Conservation (phyloP, 30 jellyfish, hydroid and myxozoan genomes). For the Pseudorhiza aurosa region DNA sequence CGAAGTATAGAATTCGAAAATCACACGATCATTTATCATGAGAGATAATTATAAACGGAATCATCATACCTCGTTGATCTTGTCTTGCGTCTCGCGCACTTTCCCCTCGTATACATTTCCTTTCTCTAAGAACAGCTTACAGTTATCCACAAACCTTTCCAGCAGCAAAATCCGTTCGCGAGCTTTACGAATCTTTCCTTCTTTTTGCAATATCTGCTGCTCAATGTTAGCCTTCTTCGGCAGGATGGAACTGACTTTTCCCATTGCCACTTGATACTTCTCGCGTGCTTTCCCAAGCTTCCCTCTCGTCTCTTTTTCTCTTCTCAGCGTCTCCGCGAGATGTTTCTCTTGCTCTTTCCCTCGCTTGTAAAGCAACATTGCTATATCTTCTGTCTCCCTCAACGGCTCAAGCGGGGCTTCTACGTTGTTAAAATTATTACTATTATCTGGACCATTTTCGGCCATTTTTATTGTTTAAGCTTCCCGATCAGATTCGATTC, state of each 20-base stretch:
- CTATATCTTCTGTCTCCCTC: conserved; percentile 65
- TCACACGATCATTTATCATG: too few species aligned
- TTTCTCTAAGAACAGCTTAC: conserved; percentile 37
- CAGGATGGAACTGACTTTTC: conserved; percentile 29
- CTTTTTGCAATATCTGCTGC: conserved; percentile 10
- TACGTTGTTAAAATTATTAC: too few species aligned
- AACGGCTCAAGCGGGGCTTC: conserved; percentile 27
- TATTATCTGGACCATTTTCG: not conserved
- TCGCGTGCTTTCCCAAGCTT: conserved; percentile 34
- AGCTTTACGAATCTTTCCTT: conserved; percentile 31
- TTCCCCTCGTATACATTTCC: conserved; percentile 57
- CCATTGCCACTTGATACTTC: conserved; percentile 25
- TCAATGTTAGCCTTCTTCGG: conserved; percentile 36
- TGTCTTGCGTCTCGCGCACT: conserved; percentile 51
- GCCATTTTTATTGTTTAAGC: not conserved
- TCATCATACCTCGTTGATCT: conserved; percentile 35
- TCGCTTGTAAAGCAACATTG: conserved; percentile 50
- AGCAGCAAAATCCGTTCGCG: conserved; percentile 30
- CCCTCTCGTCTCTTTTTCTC: conserved; percentile 48
- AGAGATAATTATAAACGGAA: too few species aligned
- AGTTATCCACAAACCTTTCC: conserved; percentile 53
- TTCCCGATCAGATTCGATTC: not conserved
- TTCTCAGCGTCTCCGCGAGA: conserved; percentile 35
- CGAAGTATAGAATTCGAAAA: too few species aligned
- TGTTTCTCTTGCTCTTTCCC: conserved; percentile 54